Evolutionary conservation across 2,797 vertebrate genomes (phyloP), one percentile per base, ranked within the genome.

Genomic region (Bufotes viridis): DNA sequence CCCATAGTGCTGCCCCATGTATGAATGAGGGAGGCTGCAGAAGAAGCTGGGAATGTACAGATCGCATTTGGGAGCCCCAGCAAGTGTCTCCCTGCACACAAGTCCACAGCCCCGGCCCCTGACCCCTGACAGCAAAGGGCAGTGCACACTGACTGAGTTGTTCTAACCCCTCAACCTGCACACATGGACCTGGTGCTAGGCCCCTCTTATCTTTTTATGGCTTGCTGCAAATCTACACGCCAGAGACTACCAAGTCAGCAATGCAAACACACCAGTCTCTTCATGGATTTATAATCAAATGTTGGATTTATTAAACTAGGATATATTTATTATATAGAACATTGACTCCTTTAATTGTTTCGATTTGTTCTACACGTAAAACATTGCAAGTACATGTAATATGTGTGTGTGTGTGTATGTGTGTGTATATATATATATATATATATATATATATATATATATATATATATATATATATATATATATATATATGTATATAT

Each of bases 101-200:
- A 84, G 85, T 61, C 85, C 8, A 89, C 55, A 91, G 91, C 87
- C 90, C 86, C 90, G 82, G 87, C 91, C 88, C 90, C 92, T 95
- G 95, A 95, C 95, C 95, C 90, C 85, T 89, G 90, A 85, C 90
- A 90, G 93, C 90, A 93, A 92, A 95, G 95, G 95, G 94, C 94
- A 94, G 92, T 92, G 91, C 93, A 87, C 90, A 92, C 92, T 76
- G 92, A 92, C 92, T 92, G 89, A 91, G 95, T 95, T 95, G 93
- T 94, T 93, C 88, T 95, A 95, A 95, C 95, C 95, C 93, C 75
- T 87, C 92, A 93, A 94, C 95, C 94, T 94, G 49, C 89, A 90
- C 90, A 91, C 76, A 85, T 91, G 89, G 67, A 53, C 90, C 82
- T 76, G 87, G 90, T 60, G 87, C 81, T 57, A 84, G 91, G 90